These are phyloP conservation scores for Meandrina meandrites DNA, from an alignment of 92 coral and sea anemone genomes.

Conservation along the genomic window DNA sequence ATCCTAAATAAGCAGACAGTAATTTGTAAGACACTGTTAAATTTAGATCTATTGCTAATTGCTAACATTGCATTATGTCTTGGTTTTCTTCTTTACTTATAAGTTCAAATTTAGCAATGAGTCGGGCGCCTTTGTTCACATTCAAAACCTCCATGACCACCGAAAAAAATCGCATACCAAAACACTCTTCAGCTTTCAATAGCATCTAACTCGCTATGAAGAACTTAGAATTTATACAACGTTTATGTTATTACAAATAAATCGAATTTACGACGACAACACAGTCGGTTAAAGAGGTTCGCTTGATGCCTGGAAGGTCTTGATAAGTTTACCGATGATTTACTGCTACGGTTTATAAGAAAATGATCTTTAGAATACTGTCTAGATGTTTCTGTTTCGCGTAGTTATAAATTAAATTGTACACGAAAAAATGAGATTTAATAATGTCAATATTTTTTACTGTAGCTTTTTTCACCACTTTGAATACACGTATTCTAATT, in stretches of 20 bases:
- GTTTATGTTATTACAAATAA: neutral
- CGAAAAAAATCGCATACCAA: neutral
- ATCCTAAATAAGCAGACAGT: neutral
- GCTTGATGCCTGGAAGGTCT: neutral
- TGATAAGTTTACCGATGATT: neutral
- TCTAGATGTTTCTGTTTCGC: neutral
- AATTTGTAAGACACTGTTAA: neutral
- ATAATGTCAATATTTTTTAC: neutral
- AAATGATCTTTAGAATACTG: neutral
- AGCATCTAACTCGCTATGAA: neutral
- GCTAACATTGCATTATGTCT: neutral
- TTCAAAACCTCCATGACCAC: neutral
- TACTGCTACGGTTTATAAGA: neutral
- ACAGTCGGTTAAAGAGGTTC: neutral
- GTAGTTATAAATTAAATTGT: neutral
- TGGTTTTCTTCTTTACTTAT: neutral
- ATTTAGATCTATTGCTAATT: neutral
- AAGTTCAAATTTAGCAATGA: constrained; percentile 3
- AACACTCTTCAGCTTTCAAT: no score
- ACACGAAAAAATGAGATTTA: neutral
- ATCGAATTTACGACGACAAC: neutral
- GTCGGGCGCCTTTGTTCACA: neutral
- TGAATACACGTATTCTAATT: neutral
- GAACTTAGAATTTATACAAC: neutral
- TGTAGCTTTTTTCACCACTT: neutral